Conservation (phyloP, 2,888 invertebrate genomes). For the Torymus texanus region DNA sequence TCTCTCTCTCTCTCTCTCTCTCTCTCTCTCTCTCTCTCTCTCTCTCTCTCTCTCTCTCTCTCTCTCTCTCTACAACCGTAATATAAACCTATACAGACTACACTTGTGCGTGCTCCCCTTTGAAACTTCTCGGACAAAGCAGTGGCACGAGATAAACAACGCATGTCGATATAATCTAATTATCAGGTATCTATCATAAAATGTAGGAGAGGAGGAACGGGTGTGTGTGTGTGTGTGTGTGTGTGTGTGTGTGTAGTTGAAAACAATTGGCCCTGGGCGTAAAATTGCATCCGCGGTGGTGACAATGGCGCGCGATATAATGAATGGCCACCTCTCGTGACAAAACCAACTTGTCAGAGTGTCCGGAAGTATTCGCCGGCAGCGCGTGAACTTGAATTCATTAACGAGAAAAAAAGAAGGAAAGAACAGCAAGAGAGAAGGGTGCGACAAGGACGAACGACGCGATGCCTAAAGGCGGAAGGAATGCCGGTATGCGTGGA, state of each 20-base stretch:
- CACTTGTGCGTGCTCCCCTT: too few species aligned
- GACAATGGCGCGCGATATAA: constrained; percentile 21
- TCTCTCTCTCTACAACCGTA: too few species aligned
- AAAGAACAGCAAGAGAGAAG: neutral
- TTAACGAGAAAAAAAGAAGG: constrained; percentile 22
- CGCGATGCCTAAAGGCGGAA: neutral
- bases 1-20: too few species aligned
- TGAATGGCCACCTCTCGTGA: constrained; percentile 20
- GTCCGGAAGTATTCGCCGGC: constrained; percentile 25
- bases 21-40: too few species aligned
- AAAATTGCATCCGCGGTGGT: constrained; percentile 16
- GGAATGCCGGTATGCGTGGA: neutral
- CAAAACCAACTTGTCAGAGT: constrained; percentile 30
- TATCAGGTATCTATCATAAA: constrained; percentile 17
- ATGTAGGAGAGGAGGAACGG: neutral
- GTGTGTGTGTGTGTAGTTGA: neutral
- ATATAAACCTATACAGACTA: too few species aligned
- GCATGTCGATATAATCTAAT: constrained; percentile 12
- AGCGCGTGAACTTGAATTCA: constrained; percentile 46
- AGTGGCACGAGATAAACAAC: neutral
- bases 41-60: too few species aligned
- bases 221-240: too few species aligned
- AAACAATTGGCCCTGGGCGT: constrained; percentile 11
- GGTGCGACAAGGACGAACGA: constrained; percentile 30
- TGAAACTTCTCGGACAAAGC: neutral